These are phyloP conservation scores for Pentamera pediparva DNA, from an alignment of 53 echinoderm and acorn worm species.

Conservation along the genomic window DNA sequence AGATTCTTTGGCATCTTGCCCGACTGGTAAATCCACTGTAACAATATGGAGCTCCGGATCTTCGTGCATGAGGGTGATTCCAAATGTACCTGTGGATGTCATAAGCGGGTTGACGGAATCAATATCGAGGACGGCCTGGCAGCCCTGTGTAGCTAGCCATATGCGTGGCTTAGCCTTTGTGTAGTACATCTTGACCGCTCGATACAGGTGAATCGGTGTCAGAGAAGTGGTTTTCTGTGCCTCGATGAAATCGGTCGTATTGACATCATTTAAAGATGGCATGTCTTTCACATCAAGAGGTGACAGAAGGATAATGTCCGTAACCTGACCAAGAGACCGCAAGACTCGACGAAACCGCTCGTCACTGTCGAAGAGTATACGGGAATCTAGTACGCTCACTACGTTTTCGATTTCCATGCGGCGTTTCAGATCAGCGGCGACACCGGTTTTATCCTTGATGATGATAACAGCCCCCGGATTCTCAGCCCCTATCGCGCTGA, in stretches of 20 bases:
- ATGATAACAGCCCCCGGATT: slow-evolving; percentile 91
- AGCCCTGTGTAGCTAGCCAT: slow-evolving; percentile 83
- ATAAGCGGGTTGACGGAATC: slow-evolving; percentile 86
- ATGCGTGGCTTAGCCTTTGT: slow-evolving; percentile 71
- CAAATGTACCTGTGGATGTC: slow-evolving; percentile 78
- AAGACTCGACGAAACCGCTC: slow-evolving; percentile 85
- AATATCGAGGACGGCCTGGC: slow-evolving; percentile 81
- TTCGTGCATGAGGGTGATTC: slow-evolving; percentile 90
- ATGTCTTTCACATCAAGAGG: slow-evolving; percentile 75
- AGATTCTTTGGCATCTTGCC: slow-evolving; percentile 76
- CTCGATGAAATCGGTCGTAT: slow-evolving; percentile 67
- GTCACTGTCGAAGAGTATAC: slow-evolving; percentile 77
- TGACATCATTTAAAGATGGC: slow-evolving; percentile 60
- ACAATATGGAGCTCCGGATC: slow-evolving; percentile 86
- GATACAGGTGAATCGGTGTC: slow-evolving; percentile 76
- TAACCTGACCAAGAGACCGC: slow-evolving; percentile 81
- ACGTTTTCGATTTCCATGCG: slow-evolving; percentile 94
- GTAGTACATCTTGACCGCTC: slow-evolving; percentile 72
- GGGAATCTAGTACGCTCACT: slow-evolving; percentile 87
- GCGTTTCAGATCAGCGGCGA: slow-evolving; percentile 70
- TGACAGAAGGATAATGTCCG: slow-evolving; percentile 83
- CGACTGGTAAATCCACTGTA: slow-evolving; percentile 75
- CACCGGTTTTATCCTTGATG: slow-evolving; percentile 86
- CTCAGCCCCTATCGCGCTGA: slow-evolving; percentile 82
- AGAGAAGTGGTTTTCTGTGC: slow-evolving; percentile 74